These are phyloP conservation scores for Antechinus stuartii DNA, from an alignment of 2,113 vertebrate species.

Conservation along the genomic window DNA sequence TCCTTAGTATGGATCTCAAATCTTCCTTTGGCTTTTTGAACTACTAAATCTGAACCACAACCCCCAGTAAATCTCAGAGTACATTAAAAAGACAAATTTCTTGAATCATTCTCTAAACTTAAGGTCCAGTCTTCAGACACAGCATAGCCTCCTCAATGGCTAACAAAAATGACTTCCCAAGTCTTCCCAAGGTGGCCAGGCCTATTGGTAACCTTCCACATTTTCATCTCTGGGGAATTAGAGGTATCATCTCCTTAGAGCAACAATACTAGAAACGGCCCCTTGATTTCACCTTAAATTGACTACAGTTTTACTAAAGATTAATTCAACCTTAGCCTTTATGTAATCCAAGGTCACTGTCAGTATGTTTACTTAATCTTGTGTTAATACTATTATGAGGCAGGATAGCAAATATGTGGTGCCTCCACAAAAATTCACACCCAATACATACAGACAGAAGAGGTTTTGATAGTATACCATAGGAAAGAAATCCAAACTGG, in stretches of 20 bases:
- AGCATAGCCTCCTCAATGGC: background rate
- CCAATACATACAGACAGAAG: background rate
- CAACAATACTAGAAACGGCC: slow-evolving; percentile 44
- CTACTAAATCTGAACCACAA: background rate
- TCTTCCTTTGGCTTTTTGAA: background rate
- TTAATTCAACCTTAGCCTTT: slow-evolving; percentile 26
- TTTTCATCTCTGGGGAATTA: background rate
- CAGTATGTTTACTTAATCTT: slow-evolving; percentile 45
- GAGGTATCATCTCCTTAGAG: slow-evolving; percentile 39
- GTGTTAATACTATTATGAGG: background rate
- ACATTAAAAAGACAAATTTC: slow-evolving; percentile 11
- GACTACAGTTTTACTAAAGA: slow-evolving; percentile 50
- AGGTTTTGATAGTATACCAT: background rate
- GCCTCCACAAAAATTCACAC: slow-evolving; percentile 27
- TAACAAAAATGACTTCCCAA: slow-evolving; percentile 22
- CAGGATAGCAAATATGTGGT: slow-evolving; percentile 3
- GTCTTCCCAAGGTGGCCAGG: slow-evolving; percentile 9
- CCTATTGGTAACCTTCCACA: background rate
- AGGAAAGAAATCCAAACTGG: background rate
- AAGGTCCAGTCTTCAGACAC: background rate
- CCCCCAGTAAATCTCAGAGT: slow-evolving; percentile 6
- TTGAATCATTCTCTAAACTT: background rate
- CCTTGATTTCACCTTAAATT: slow-evolving; percentile 48
- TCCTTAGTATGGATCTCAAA: slow-evolving; percentile 46
- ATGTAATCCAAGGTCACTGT: slow-evolving; percentile 14